Conservation (phyloP, 2,113 vertebrate genomes). For the Tiliqua scincoides region DNA sequence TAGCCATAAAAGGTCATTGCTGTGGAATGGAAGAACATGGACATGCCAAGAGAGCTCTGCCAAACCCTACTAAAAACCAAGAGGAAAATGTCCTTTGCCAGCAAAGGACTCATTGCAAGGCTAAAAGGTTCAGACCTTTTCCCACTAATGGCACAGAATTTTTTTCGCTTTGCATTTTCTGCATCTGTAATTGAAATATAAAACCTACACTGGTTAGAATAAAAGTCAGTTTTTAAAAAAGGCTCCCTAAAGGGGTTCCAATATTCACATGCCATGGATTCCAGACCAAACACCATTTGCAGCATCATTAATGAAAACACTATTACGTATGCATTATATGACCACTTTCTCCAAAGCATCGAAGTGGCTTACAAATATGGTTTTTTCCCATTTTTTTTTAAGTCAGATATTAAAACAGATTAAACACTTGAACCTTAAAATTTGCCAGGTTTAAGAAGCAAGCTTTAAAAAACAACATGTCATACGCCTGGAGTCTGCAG, state of each 20-base stretch:
- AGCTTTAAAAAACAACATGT: neutral
- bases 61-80: neutral
- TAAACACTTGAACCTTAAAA: neutral
- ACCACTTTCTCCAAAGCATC: neutral
- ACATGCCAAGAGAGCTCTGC: neutral
- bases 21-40: neutral
- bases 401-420: neutral
- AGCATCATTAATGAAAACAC: neutral
- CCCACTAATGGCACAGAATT: neutral
- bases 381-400: too few species aligned
- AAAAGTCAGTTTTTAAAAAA: neutral
- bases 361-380: neutral
- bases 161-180: neutral
- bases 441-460: neutral
- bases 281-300: neutral
- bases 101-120: neutral
- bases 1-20: slow-evolving; percentile 9
- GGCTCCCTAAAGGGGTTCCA: neutral
- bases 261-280: neutral
- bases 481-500: neutral
- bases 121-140: neutral
- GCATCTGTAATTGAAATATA: slow-evolving; percentile 1
- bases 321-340: neutral
- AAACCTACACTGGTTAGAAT: neutral
- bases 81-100: neutral